Percentiles rank a stretch among this genome's conserved stretches.
These are phyloP conservation scores for Eurystomus glaucurus DNA, from an alignment of 2,797 vertebrate genomes.

Conservation along the genomic window DNA sequence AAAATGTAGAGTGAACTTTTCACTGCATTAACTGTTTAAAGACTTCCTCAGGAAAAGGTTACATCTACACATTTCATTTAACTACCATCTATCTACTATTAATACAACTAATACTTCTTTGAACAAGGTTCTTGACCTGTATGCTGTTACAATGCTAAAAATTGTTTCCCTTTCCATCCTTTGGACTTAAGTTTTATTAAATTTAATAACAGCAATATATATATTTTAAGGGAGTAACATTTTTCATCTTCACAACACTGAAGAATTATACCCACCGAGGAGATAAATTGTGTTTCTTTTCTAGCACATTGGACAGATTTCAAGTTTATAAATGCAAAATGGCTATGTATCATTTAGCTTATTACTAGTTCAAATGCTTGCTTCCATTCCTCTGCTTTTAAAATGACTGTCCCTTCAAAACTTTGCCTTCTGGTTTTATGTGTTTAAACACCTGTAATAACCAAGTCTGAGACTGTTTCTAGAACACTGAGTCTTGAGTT, in stretches of 20 bases:
- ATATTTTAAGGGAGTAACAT: not conserved
- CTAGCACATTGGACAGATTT: not conserved
- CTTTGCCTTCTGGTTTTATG: not conserved
- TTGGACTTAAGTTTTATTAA: accelerated
- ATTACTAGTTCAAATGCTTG: not conserved
- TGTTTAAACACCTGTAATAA: not conserved
- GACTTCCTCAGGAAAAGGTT: not conserved
- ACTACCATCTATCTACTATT: not conserved
- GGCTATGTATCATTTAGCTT: not conserved
- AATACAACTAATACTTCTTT: not conserved
- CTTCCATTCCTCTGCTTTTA: not conserved
- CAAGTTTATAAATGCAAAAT: not conserved
- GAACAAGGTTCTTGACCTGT: not conserved
- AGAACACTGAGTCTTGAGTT: not conserved
- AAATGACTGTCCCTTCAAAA: not conserved
- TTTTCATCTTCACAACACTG: not conserved
- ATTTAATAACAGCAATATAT: not conserved
- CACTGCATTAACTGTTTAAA: not conserved
- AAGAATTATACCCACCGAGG: not conserved
- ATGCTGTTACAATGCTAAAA: not conserved
- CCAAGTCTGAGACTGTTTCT: not conserved
- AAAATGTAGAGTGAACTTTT: not conserved
- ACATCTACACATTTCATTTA: not conserved
- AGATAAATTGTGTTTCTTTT: not conserved
- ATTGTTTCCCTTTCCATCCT: not conserved